These are phyloP conservation scores for Macquaria australasica DNA, from an alignment of 2,113 vertebrate species.

Conservation along the genomic window DNA sequence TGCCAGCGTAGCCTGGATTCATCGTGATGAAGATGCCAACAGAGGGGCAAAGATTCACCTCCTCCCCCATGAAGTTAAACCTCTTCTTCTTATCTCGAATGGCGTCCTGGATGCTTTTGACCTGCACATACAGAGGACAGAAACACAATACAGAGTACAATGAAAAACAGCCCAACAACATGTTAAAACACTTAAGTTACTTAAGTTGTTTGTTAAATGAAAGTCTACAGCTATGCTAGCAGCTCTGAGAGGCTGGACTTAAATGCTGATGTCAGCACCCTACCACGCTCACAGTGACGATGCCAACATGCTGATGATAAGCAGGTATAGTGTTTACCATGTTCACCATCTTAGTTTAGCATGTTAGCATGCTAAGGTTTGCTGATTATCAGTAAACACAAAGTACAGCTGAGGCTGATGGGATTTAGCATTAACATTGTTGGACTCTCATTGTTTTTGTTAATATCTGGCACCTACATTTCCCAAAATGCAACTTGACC, in stretches of 20 bases:
- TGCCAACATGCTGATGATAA: background rate
- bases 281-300: background rate
- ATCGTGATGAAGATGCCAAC: conserved; percentile 99
- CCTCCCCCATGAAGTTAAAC: conserved; percentile 97
- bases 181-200: background rate
- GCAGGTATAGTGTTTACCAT: background rate
- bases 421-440: background rate
- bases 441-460: background rate
- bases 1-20: conserved; percentile 97
- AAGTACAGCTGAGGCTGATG: background rate
- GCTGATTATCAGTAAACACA: background rate
- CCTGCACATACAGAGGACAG: conserved; percentile 78
- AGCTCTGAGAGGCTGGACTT: background rate
- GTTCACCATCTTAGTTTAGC: background rate
- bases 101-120: conserved; percentile 97
- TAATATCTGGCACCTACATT: no score
- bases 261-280: background rate
- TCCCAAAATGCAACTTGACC: background rate
- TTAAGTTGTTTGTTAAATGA: background rate
- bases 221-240: background rate
- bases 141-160: background rate
- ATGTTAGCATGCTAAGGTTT: background rate
- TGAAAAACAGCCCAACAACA: background rate
- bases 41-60: conserved; percentile 90
- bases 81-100: conserved; percentile 91